Percentiles rank a stretch among this genome's conserved stretches.
phyloP scores from a whole-genome alignment of 2,797 vertebrate genomes.

The Pogoniulus pusillus region DNA sequence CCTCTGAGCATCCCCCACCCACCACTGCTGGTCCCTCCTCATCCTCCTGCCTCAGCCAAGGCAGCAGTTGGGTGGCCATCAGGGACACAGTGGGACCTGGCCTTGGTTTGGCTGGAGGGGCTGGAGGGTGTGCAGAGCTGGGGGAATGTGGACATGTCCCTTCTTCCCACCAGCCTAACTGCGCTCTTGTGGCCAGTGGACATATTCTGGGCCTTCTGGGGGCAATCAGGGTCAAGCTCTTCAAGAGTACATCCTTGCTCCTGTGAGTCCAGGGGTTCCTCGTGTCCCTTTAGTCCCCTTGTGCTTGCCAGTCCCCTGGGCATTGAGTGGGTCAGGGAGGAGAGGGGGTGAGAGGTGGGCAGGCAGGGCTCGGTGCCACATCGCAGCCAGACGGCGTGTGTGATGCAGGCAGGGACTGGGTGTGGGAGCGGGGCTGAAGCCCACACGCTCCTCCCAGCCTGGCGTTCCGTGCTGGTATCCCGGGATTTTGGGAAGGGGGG shows the following conservation, averaged over 20 bases:
- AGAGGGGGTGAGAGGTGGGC: not conserved
- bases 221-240: not conserved
- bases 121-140: not conserved
- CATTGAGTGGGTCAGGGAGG: not conserved
- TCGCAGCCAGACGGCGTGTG: not conserved
- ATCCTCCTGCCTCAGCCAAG: not conserved
- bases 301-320: not conserved
- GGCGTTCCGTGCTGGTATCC: rapidly evolving
- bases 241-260: not conserved
- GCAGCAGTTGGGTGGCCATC: not conserved
- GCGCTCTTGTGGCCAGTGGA: not conserved
- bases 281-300: rapidly evolving
- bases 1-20: not conserved
- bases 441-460: not conserved
- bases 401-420: not conserved
- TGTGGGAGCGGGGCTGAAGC: not conserved
- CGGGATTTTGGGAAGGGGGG: not conserved
- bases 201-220: not conserved
- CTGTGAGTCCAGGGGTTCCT: not conserved
- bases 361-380: not conserved
- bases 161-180: not conserved
- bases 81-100: not conserved
- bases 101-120: rapidly evolving
- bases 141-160: not conserved
- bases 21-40: not conserved